Evolutionary conservation across 2,797 vertebrate species (phyloP).

Genomic region (Hoplostethus mediterraneus): DNA sequence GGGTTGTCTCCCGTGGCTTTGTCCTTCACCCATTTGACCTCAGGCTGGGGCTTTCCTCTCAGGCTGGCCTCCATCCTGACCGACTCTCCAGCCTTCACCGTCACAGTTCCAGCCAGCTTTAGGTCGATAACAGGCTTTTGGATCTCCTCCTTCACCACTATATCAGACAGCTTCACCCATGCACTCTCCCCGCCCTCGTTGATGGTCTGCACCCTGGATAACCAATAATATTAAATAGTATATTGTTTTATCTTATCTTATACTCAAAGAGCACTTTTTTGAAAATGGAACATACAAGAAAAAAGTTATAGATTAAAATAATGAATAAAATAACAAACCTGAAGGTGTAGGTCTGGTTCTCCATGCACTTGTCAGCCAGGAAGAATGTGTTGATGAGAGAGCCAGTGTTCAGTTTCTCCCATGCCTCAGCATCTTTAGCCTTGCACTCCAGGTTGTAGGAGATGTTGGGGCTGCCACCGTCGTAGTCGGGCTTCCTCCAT

Average conservation of each 20-base stretch:
- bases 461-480: conserved; percentile 95
- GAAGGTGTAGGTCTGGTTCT: conserved; percentile 92
- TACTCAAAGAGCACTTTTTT: neutral
- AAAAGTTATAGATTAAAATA: neutral
- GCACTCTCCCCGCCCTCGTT: conserved; percentile 96
- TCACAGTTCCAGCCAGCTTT: conserved; percentile 90
- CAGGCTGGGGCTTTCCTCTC: conserved; percentile 97
- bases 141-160: conserved; percentile 95
- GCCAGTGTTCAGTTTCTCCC: conserved; percentile 91
- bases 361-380: conserved; percentile 91
- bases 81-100: conserved; percentile 95
- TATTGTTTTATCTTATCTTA: neutral
- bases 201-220: conserved; percentile 92
- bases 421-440: conserved; percentile 91
- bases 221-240: conserved; percentile 5
- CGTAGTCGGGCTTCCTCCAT: conserved; percentile 96
- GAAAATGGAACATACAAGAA: neutral
- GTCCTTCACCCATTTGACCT: conserved; percentile 95
- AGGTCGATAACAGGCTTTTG: conserved; percentile 97
- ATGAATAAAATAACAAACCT: conserved; percentile 59
- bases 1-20: conserved; percentile 93
- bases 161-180: conserved; percentile 94
- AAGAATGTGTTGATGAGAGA: conserved; percentile 93
- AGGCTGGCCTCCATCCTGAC: conserved; percentile 94
- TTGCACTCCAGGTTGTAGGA: conserved; percentile 95